Base-by-base conservation (phyloP, 2,113 vertebrate species). In the Trematocara macrostoma region DNA sequence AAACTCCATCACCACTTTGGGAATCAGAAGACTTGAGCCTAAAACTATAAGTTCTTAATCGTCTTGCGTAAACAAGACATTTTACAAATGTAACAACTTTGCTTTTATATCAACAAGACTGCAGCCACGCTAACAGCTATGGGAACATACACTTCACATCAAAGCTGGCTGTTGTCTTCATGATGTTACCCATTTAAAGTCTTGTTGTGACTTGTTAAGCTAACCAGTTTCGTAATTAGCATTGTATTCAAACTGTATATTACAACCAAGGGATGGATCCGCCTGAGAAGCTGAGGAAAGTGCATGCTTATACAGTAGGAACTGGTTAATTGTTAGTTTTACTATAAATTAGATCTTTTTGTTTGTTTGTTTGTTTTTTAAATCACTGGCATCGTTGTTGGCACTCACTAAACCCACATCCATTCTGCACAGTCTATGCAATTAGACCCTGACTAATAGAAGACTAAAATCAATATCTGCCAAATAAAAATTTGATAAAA, bases 291-390 rank as follows among this genome's bases (percentile, higher is more conserved):
- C 59, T 64, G 18, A 38, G 34, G 34, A 67, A 40, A 23, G n/a
- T 69, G n/a, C 38, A 69, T 5, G n/a, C n/a, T 42, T 40, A 42
- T 6, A 23, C 5, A 42, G 35, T 9, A 69, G n/a, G n/a, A 23
- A 69, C 64, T 69, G 38, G 11, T 69, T 9, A 69, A 69, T 69
- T 69, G n/a, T 23, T 42, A 23, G 35, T 23, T 69, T 23, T 42
- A 69, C 11, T 69, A 23, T 9, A 9, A 26, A 69, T 67, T 7
- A 12, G 18, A 9, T 14, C 2, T 14, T 57, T 57, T 29, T 11
- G 1, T 14, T 29, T 5, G 0, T 26, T 23, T 26, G 26, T 26
- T 31, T 31, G 29, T 55, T 1, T 23, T 67, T 20, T 0, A 14
- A 42, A 23, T 23, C 38, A 69, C 11, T 42, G 38, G 12, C 38